These are phyloP conservation scores for Neosalanx taihuensis DNA, from an alignment of 2,797 vertebrate genomes.

Conservation along the genomic window DNA sequence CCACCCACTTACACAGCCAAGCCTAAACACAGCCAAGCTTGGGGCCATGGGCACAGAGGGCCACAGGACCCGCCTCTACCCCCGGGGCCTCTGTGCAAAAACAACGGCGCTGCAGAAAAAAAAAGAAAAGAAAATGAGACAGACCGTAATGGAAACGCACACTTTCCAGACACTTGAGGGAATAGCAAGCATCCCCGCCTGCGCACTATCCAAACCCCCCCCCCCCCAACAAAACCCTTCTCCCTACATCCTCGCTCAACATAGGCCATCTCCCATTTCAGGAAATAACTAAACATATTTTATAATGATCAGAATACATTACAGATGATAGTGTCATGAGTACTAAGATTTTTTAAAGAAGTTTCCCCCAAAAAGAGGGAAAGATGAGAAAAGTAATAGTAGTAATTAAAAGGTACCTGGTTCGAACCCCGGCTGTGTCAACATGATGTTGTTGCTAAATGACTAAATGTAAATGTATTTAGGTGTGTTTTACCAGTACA, in stretches of 20 bases:
- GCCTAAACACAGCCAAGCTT: constrained; percentile 13
- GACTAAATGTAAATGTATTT: too few species aligned
- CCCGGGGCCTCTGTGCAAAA: constrained; percentile 62
- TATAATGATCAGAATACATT: constrained; percentile 49
- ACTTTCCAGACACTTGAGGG: constrained; percentile 79
- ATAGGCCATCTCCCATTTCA: constrained; percentile 48
- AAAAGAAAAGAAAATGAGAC: constrained; percentile 53
- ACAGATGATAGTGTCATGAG: constrained; percentile 36
- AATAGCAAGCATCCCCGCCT: constrained; percentile 73
- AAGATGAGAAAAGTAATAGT: not conserved
- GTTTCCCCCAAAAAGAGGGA: not conserved
- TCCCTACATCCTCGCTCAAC: not conserved
- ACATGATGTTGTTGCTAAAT: too few species aligned
- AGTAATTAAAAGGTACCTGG: too few species aligned
- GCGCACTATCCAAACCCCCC: constrained; percentile 56
- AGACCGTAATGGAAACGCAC: constrained; percentile 67
- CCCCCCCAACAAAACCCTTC: not conserved
- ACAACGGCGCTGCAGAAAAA: constrained; percentile 57
- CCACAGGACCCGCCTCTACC: constrained; percentile 52
- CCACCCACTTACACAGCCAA: not conserved
- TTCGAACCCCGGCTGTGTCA: too few species aligned
- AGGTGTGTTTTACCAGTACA: not conserved
- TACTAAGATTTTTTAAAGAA: too few species aligned
- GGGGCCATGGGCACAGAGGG: constrained; percentile 36
- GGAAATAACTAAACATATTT: constrained; percentile 59